phyloP scores from a whole-genome alignment of 1,140 invertebrate species.

The Babylonia areolata region DNA sequence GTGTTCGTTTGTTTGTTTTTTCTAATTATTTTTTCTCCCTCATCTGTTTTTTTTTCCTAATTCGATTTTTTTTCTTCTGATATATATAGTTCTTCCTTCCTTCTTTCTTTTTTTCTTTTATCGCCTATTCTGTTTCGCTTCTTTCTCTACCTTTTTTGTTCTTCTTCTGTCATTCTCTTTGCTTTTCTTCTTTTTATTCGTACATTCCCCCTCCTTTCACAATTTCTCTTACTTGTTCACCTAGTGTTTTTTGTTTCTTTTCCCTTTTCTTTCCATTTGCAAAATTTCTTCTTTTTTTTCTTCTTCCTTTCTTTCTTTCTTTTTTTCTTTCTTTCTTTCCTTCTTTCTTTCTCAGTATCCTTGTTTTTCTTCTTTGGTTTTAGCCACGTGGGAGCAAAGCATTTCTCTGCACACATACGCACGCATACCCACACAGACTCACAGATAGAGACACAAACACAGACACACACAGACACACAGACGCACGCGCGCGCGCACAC shows the following conservation, averaged over 20 bases:
- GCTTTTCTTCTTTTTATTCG: background rate
- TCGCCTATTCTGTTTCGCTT: too few species aligned
- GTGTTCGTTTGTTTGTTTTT: too few species aligned
- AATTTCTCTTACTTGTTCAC: background rate
- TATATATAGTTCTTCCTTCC: too few species aligned
- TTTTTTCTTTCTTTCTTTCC: background rate
- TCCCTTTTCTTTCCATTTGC: background rate
- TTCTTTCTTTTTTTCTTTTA: too few species aligned
- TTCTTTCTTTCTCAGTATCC: background rate
- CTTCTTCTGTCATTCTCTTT: background rate
- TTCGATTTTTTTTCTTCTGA: too few species aligned
- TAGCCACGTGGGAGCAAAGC: too few species aligned
- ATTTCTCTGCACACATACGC: background rate
- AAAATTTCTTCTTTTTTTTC: background rate
- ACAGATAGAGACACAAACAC: background rate
- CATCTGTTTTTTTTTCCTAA: too few species aligned
- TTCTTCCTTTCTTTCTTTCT: background rate
- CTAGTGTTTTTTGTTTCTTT: background rate
- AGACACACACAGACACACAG: background rate
- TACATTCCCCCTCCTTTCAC: background rate
- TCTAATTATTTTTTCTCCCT: too few species aligned
- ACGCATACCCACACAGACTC: background rate
- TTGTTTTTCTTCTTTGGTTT: too few species aligned
- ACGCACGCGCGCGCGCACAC: background rate
- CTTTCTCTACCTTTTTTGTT: too few species aligned